phyloP scores from a whole-genome alignment of 2,888 invertebrate genomes.

The Agrochola lota region DNA sequence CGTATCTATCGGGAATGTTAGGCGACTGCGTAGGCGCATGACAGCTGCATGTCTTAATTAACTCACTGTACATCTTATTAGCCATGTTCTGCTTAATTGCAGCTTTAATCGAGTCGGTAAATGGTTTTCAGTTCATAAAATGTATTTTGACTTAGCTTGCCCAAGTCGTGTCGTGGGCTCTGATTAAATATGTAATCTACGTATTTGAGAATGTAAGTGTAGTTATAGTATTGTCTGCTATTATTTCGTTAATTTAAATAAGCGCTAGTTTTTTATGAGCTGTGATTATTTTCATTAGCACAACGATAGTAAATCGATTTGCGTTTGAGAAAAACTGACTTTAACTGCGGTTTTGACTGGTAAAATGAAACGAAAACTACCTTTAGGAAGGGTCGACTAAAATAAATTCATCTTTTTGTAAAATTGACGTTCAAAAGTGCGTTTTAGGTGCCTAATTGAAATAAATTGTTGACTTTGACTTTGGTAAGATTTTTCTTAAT shows the following conservation, averaged over 20 bases:
- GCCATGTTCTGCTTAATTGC: conserved; percentile 69
- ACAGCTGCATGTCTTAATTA: conserved; percentile 82
- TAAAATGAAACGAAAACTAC: too few species aligned
- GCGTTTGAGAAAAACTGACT: neutral
- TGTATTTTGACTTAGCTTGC: conserved; percentile 77
- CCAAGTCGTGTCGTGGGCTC: conserved; percentile 73
- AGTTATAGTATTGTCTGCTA: conserved; percentile 21
- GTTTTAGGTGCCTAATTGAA: too few species aligned
- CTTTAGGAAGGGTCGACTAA: too few species aligned
- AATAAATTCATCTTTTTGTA: too few species aligned
- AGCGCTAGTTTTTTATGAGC: conserved; percentile 9
- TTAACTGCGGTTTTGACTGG: too few species aligned
- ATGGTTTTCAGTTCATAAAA: conserved; percentile 80
- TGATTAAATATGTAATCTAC: conserved; percentile 64
- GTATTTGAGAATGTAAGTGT: conserved; percentile 31
- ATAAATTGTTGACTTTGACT: too few species aligned
- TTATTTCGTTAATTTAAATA: conserved; percentile 21
- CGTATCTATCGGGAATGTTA: conserved; percentile 62
- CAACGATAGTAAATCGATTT: neutral
- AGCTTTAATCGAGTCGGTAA: conserved; percentile 68
- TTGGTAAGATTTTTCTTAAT: neutral
- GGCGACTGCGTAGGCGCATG: conserved; percentile 73
- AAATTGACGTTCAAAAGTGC: too few species aligned
- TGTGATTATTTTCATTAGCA: conserved; percentile 13
- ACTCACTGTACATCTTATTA: conserved; percentile 79